phyloP scores from a whole-genome alignment of 2,888 invertebrate genomes.

The Netelia melanura region DNA sequence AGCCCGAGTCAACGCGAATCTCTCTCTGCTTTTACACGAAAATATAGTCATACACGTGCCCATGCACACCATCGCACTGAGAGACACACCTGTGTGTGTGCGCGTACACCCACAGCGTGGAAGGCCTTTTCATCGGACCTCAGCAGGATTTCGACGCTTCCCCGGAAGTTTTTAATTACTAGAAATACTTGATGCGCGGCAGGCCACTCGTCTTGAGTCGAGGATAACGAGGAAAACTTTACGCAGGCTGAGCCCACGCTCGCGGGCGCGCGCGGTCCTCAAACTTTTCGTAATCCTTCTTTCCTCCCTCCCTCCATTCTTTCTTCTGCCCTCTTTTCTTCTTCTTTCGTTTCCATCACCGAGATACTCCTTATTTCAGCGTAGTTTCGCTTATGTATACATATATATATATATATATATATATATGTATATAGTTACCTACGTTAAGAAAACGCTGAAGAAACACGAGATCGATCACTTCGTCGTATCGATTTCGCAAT shows the following conservation, averaged over 20 bases:
- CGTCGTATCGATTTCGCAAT: constrained; percentile 11
- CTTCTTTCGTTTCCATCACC: constrained; percentile 45
- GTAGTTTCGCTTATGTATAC: neutral
- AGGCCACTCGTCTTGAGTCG: constrained; percentile 70
- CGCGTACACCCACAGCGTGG: constrained; percentile 34
- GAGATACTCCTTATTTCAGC: constrained; percentile 16
- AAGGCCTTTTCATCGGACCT: constrained; percentile 68
- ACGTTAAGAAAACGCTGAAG: constrained; percentile 26
- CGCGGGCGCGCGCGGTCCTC: constrained; percentile 21
- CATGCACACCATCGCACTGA: no score
- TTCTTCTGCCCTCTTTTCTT: constrained; percentile 43
- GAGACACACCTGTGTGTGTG: neutral
- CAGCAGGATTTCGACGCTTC: constrained; percentile 67
- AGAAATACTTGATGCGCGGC: constrained; percentile 71
- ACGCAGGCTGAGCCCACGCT: constrained; percentile 55
- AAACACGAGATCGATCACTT: constrained; percentile 21
- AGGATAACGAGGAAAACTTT: constrained; percentile 71
- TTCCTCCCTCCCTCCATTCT: constrained; percentile 3
- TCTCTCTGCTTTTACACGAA: constrained; percentile 5
- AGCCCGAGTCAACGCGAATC: constrained; percentile 26
- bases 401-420: neutral
- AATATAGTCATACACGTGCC: constrained; percentile 14
- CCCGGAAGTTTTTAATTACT: constrained; percentile 71
- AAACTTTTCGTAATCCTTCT: constrained; percentile 65
- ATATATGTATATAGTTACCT: constrained; percentile 21